Conservation (phyloP, 2,113 vertebrate genomes). For the Numenius arquata region DNA sequence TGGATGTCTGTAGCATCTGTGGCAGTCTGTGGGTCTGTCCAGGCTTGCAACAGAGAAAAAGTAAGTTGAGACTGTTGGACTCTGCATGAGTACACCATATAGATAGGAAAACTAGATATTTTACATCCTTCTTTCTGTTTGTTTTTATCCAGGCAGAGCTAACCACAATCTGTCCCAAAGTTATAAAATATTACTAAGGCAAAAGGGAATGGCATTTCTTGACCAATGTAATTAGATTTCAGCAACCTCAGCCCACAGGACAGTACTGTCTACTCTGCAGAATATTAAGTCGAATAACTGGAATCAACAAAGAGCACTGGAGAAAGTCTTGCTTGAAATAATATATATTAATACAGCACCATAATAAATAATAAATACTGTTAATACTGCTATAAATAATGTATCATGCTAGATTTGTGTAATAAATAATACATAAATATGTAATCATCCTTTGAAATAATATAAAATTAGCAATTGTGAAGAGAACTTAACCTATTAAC, state of each 20-base stretch:
- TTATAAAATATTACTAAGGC: background rate
- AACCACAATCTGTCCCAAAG: background rate
- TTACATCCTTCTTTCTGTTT: background rate
- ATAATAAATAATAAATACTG: conserved; percentile 73
- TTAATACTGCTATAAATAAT: conserved; percentile 73
- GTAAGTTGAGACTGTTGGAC: background rate
- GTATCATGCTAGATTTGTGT: conserved; percentile 61
- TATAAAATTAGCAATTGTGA: conserved; percentile 59
- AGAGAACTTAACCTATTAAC: conserved; percentile 56
- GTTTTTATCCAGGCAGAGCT: background rate
- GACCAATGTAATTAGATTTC: background rate
- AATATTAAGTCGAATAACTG: conserved; percentile 44
- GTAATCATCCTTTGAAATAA: conserved; percentile 63
- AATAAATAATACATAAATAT: conserved; percentile 71
- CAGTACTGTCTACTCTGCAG: background rate
- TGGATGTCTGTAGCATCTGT: background rate
- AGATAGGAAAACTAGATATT: background rate
- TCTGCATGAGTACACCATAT: rapidly evolving
- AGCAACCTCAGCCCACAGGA: background rate
- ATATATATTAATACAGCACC: conserved; percentile 63
- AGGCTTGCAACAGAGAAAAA: background rate
- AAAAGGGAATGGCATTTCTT: background rate
- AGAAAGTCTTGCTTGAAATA: conserved; percentile 52
- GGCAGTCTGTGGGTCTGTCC: background rate
- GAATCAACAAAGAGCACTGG: background rate